Conservation (phyloP, 1,140 invertebrate genomes). For the Heliconius hewitsoni region DNA sequence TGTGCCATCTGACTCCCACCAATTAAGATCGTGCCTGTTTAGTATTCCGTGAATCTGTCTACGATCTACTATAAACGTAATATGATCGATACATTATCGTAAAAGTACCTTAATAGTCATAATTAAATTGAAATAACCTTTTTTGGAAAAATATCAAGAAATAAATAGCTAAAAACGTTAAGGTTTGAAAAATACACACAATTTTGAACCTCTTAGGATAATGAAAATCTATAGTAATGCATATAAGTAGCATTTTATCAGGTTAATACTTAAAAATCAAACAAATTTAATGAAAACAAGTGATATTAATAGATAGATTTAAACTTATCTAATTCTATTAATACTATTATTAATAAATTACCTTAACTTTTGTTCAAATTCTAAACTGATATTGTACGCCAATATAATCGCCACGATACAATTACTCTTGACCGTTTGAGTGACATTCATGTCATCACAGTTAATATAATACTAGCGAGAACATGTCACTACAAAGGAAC, state of each 20-base stretch:
- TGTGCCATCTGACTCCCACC: conserved; percentile 19
- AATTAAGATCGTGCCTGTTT: conserved; percentile 23
- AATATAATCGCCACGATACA: background rate
- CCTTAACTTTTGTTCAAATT: background rate
- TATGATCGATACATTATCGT: background rate
- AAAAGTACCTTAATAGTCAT: background rate
- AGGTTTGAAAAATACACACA: no score
- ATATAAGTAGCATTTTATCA: no score
- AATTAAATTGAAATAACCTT: background rate
- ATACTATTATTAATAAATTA: background rate
- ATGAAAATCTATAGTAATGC: no score
- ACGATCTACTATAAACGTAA: background rate
- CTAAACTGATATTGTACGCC: background rate
- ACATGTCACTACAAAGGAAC: conserved; percentile 7
- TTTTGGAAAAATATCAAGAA: no score
- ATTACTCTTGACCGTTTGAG: conserved; percentile 12
- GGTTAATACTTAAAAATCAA: no score
- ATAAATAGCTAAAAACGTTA: no score
- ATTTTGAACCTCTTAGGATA: no score
- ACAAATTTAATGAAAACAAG: no score
- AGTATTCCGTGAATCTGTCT: conserved; percentile 19
- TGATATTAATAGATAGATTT: no score
- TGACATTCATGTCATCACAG: conserved; percentile 1
- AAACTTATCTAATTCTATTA: no score
- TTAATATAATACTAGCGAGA: conserved; percentile 9